phyloP scores from a whole-genome alignment of 2,113 vertebrate species.

The Delphinus delphis region DNA sequence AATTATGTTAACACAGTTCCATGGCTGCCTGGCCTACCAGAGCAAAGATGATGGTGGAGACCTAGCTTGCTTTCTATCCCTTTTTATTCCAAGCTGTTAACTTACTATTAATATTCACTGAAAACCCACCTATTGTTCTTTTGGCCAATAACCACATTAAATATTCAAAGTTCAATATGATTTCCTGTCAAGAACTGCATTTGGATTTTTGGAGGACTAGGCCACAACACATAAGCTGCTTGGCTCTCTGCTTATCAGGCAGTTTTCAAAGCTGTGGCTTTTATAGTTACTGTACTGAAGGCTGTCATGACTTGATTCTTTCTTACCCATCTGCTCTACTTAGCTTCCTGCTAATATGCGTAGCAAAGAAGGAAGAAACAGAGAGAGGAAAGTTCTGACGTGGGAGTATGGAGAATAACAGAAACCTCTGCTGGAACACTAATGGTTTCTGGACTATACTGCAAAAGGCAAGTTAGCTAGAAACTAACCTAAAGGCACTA shows the following conservation, averaged over 20 bases:
- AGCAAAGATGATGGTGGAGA: background rate
- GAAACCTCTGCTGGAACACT: background rate
- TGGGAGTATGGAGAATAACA: background rate
- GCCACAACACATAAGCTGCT: background rate
- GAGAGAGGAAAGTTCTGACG: background rate
- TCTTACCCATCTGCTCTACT: background rate
- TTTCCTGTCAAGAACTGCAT: background rate
- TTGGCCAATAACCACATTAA: background rate
- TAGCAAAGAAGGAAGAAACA: background rate
- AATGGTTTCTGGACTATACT: background rate
- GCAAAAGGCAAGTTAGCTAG: background rate
- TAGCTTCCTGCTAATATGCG: background rate
- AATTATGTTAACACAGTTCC: background rate
- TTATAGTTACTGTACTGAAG: background rate
- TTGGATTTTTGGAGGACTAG: constrained; percentile 10
- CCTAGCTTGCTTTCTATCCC: background rate
- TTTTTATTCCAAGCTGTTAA: background rate
- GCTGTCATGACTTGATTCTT: background rate
- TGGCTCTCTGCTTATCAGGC: background rate
- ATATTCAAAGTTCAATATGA: background rate
- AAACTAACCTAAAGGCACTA: background rate
- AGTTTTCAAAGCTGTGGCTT: background rate
- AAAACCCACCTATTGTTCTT: background rate
- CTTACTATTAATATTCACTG: background rate
- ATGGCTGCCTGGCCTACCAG: background rate